A percentile compares a stretch with the other conserved stretches of the same genome.
Conservation (phyloP, 2,113 vertebrate genomes). For the Felis catus region F.catus_Fca126_mat1.0 CM031421.1:76839001-76839500, state of each 20-base stretch:
- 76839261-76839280: no score
- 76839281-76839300: not conserved
- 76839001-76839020: not conserved
- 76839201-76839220: not conserved
- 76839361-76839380: not conserved
- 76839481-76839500: slow-evolving; percentile 23
- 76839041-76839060: not conserved
- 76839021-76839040: not conserved
- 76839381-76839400: not conserved
- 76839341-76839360: not conserved
- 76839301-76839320: not conserved
- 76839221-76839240: not conserved
- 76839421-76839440: not conserved
- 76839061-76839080: not conserved
- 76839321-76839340: no score
- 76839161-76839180: not conserved
- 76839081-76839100: not conserved
- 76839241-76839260: not conserved
- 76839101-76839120: not conserved
- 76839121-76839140: not conserved
- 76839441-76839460: not conserved
- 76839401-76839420: not conserved
- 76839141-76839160: not conserved
- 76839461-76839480: not conserved
- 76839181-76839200: not conserved